Evolutionary conservation across 2,113 vertebrate species (phyloP), one percentile per base, ranked within the genome.

Genomic region (Chionis minor): DNA sequence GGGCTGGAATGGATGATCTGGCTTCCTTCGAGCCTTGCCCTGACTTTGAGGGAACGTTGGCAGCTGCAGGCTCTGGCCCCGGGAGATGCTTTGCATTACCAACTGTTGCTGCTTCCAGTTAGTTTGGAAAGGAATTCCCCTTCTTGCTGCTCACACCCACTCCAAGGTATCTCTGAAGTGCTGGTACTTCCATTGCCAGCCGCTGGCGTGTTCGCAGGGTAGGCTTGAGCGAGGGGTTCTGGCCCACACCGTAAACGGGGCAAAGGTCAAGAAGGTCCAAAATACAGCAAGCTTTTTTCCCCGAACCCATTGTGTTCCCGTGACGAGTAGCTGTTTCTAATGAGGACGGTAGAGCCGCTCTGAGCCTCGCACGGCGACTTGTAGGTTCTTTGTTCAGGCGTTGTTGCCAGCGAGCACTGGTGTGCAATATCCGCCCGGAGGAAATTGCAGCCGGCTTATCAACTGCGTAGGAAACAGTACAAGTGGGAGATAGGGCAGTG

Each of bases 311-410:
- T 10, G 8, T 38, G 38, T 38, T 38, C 38, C 38, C 38, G 38
- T 38, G 38, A 38, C 38, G 38, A 38, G 38, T 38, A n/a, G 38
- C 51, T 8, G 22, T 22, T 45, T 8, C 42, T 40, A 8, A 8
- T 2, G 62, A 12, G 63, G 42, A 19, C 1, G 52, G n/a, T 9
- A 35, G 63, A 74, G 42, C 69, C 27, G 0, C 54, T 7, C 47
- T 0, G 7, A 35, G 51, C 22, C 59, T 23, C 7, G 45, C 52
- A n/a, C 0, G 6, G 3, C 0, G 0, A 5, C n/a, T 35, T 21
- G 33, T 2, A 5, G 55, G 24, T 52, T 62, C 63, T 58, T 12
- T 14, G n/a, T 21, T 30, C 21, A 5, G 32, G 40, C 24, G 12
- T 5, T 6, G 61, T 18, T 40, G 54, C 52, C 32, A 5, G 42